Percentiles rank a stretch among this genome's conserved stretches.
These are phyloP conservation scores for Artemia sinica DNA, from an alignment of 2,888 invertebrate genomes.

Conservation along the genomic window DNA sequence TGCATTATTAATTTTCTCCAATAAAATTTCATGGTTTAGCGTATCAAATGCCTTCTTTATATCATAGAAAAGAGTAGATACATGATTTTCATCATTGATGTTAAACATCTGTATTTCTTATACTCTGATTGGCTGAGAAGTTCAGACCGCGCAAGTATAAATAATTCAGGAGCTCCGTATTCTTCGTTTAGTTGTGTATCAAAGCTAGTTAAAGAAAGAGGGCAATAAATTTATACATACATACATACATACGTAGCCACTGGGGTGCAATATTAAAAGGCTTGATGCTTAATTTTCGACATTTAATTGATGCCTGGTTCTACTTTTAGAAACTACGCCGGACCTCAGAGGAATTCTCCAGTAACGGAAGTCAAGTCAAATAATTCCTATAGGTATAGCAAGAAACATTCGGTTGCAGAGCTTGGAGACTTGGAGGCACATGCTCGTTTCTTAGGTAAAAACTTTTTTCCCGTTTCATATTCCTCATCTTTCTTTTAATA, in stretches of 20 bases:
- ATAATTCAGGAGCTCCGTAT: not conserved
- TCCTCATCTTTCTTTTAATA: too few species aligned
- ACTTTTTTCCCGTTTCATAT: too few species aligned
- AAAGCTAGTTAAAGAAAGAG: not conserved
- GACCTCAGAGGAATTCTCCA: slow-evolving; percentile 51
- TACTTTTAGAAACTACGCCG: slow-evolving; percentile 61
- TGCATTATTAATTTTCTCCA: too few species aligned
- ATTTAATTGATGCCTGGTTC: slow-evolving; percentile 10
- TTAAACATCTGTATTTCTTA: not conserved
- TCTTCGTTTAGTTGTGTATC: too few species aligned
- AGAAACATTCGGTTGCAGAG: slow-evolving; percentile 30
- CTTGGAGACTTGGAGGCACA: slow-evolving; percentile 64
- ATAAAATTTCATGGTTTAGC: too few species aligned
- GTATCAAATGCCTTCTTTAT: too few species aligned
- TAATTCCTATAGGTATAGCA: not conserved
- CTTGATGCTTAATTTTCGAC: slow-evolving; percentile 14
- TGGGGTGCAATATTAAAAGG: not conserved
- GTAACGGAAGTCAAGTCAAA: not conserved
- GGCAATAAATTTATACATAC: too few species aligned
- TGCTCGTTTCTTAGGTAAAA: slow-evolving; percentile 60
- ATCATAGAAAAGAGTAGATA: too few species aligned
- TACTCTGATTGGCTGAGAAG: not conserved
- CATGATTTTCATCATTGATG: too few species aligned
- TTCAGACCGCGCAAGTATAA: slow-evolving; percentile 5
- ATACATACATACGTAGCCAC: too few species aligned